These are phyloP conservation scores for Epsilonema sp. DNA, from an alignment of 2,888 invertebrate species.

Conservation along the genomic window DNA sequence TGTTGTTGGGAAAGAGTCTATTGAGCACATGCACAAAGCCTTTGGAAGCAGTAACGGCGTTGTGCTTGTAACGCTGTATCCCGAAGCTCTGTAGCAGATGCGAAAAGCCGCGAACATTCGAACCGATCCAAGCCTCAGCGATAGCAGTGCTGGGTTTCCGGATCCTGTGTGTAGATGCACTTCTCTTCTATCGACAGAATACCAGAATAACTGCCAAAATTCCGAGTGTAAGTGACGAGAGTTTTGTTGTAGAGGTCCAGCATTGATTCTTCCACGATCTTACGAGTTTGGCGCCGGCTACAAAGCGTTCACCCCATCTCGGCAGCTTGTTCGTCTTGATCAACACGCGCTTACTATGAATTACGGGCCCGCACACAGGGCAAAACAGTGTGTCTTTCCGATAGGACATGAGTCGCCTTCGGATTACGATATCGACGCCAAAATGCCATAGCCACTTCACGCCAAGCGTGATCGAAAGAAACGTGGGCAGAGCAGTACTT, in stretches of 20 bases:
- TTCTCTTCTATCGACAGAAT: slow-evolving; percentile 78
- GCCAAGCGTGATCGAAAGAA: slow-evolving; percentile 69
- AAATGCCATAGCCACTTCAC: slow-evolving; percentile 70
- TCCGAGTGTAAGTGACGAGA: slow-evolving; percentile 70
- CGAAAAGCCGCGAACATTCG: slow-evolving; percentile 55
- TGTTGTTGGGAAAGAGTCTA: slow-evolving; percentile 18
- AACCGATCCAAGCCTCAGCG: slow-evolving; percentile 69
- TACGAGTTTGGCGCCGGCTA: too few species aligned
- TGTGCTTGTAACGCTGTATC: slow-evolving; percentile 65
- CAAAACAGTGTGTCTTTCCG: too few species aligned
- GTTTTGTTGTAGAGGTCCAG: too few species aligned
- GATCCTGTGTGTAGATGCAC: slow-evolving; percentile 45
- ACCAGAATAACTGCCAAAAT: slow-evolving; percentile 78
- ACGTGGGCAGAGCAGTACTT: slow-evolving; percentile 54
- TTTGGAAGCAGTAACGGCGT: slow-evolving; percentile 55
- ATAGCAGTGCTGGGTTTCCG: slow-evolving; percentile 47
- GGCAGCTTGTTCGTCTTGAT: slow-evolving; percentile 77
- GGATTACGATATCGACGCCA: slow-evolving; percentile 91
- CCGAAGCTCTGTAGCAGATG: slow-evolving; percentile 74
- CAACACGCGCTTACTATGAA: slow-evolving; percentile 58
- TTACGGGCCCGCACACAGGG: too few species aligned
- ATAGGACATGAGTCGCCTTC: slow-evolving; percentile 70
- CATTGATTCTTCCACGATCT: too few species aligned
- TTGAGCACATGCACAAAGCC: slow-evolving; percentile 64
- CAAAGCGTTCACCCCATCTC: slow-evolving; percentile 62